Percentiles rank a stretch among this genome's conserved stretches.
Evolutionary conservation across 2,113 vertebrate species (phyloP).

Genomic region (Acrocephalus kingi): DNA sequence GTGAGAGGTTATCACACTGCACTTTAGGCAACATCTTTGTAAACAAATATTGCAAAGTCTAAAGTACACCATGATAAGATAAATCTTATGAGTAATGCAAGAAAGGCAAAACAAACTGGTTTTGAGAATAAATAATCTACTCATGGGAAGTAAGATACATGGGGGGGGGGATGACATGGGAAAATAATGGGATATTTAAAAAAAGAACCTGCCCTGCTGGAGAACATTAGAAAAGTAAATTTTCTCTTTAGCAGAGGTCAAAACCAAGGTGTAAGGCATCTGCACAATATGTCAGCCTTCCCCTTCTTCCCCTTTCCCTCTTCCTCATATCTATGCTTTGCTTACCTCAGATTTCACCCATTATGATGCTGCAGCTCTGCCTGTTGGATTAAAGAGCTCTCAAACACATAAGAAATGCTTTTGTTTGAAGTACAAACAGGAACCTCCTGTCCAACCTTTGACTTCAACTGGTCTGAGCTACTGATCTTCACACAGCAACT

Average conservation of each 20-base stretch:
- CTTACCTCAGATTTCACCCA: background rate
- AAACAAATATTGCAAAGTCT: background rate
- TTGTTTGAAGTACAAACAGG: background rate
- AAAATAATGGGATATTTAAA: background rate
- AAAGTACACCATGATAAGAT: background rate
- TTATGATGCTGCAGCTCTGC: background rate
- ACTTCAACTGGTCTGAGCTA: background rate
- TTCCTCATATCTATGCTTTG: background rate
- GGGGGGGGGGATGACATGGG: background rate
- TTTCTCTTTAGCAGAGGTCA: background rate
- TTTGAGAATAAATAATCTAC: background rate
- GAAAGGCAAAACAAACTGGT: background rate
- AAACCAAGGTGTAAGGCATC: background rate
- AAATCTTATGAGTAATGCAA: background rate
- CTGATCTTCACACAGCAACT: conserved; percentile 14
- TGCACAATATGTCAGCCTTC: background rate
- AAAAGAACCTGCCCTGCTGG: background rate
- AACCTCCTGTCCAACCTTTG: background rate
- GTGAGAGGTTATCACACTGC: background rate
- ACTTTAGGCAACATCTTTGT: background rate
- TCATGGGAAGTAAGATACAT: background rate
- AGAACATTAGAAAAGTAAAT: background rate
- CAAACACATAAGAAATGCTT: background rate
- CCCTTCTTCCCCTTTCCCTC: background rate
- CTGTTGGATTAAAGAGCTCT: background rate